Percentiles rank a stretch among this genome's conserved stretches.
phyloP scores from a whole-genome alignment of 2,797 vertebrate species.

The Pseudocheirus occidentalis region DNA sequence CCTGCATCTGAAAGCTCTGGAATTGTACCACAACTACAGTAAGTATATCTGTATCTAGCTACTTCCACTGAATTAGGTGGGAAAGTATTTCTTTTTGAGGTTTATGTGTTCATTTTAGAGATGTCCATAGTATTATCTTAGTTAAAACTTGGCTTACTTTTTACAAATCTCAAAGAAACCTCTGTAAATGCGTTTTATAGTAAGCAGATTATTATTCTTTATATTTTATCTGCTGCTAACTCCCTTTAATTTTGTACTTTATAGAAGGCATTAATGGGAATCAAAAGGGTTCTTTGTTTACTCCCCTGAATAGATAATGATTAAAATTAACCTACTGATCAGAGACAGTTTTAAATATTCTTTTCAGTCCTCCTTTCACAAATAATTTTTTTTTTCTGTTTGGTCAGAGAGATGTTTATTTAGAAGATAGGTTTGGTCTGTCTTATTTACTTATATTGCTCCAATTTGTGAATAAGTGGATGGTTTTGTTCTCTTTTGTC shows the following conservation, averaged over 20 bases:
- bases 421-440: not conserved
- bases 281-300: not conserved
- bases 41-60: slow-evolving; percentile 79
- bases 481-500: not conserved
- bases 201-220: not conserved
- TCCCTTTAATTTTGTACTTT: not conserved
- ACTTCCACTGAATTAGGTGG: not conserved
- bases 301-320: not conserved
- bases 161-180: not conserved
- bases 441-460: not conserved
- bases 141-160: not conserved
- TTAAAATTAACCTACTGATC: not conserved
- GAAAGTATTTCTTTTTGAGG: not conserved
- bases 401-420: not conserved
- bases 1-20: slow-evolving; percentile 98
- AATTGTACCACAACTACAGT: slow-evolving; percentile 98
- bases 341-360: not conserved
- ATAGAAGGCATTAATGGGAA: not conserved
- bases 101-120: not conserved
- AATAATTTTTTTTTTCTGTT: not conserved
- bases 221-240: not conserved
- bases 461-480: not conserved
- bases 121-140: not conserved
- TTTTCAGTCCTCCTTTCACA: not conserved
- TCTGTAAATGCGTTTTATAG: not conserved